Conservation (phyloP, 1,140 invertebrate genomes). For the Anadara kagoshimensis region DNA sequence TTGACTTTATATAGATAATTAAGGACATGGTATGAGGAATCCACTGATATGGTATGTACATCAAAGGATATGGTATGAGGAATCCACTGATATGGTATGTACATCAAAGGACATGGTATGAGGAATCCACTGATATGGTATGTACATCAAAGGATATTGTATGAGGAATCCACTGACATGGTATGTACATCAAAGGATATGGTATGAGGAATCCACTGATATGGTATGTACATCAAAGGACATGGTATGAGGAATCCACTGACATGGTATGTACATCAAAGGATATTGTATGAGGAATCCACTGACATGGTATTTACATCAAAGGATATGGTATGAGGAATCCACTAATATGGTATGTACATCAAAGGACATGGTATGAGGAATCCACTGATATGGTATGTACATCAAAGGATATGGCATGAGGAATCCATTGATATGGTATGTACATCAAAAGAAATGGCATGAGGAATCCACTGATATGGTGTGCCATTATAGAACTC, state of each 20-base stretch:
- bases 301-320: too few relatives aligned
- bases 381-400: too few relatives aligned
- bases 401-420: constrained; percentile 77
- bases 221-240: too few relatives aligned
- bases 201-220: constrained; percentile 77
- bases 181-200: constrained; percentile 84
- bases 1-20: too few relatives aligned
- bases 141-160: constrained; percentile 84
- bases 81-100: constrained; percentile 81
- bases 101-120: constrained; percentile 85
- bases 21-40: constrained; percentile 80
- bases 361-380: too few relatives aligned
- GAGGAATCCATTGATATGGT: constrained; percentile 59
- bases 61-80: constrained; percentile 83
- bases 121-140: constrained; percentile 79
- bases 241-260: too few relatives aligned
- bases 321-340: too few relatives aligned
- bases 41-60: constrained; percentile 83
- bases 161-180: constrained; percentile 79
- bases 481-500: constrained; percentile 75
- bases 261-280: too few relatives aligned
- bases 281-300: too few relatives aligned
- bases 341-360: too few relatives aligned
- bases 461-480: constrained; percentile 75
- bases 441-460: constrained; percentile 84